These are phyloP conservation scores for Plebejus melissa DNA, from an alignment of 2,888 invertebrate genomes.

Conservation along the genomic window DNA sequence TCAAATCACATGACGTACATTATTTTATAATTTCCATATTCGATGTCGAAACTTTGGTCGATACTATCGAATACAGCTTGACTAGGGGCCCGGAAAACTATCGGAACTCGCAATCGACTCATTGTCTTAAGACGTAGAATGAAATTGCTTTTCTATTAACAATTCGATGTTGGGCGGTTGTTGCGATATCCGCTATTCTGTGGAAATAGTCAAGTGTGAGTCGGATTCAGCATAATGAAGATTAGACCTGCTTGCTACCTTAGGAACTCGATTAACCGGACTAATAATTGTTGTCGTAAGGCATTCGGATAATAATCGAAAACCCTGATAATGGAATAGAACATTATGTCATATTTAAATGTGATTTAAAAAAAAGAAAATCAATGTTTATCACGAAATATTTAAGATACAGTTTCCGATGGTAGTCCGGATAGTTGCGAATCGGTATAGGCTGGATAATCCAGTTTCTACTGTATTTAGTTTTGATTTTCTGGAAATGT, in stretches of 20 bases:
- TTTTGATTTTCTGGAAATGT: neutral
- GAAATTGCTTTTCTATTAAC: constrained; percentile 5
- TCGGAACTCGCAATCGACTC: neutral
- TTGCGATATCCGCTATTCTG: neutral
- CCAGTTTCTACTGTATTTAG: too few relatives aligned
- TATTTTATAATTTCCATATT: neutral
- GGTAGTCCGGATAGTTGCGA: too few relatives aligned
- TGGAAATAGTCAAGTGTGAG: neutral
- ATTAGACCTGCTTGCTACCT: too few relatives aligned
- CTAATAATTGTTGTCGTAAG: too few relatives aligned
- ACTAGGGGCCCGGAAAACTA: neutral
- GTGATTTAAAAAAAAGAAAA: too few relatives aligned
- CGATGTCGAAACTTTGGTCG: neutral
- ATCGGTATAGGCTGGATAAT: too few relatives aligned
- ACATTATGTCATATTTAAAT: too few relatives aligned
- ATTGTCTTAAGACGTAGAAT: constrained; percentile 8
- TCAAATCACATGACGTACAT: neutral
- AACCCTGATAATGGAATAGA: too few relatives aligned
- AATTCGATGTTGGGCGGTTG: constrained; percentile 2
- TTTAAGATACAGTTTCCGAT: too few relatives aligned
- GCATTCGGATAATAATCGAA: too few relatives aligned
- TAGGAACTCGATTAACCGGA: too few relatives aligned
- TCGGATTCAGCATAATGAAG: neutral
- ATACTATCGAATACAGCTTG: neutral
- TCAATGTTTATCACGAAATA: too few relatives aligned